phyloP scores from a whole-genome alignment of 2,797 vertebrate species.

The Lepilemur ruficaudatus region DNA sequence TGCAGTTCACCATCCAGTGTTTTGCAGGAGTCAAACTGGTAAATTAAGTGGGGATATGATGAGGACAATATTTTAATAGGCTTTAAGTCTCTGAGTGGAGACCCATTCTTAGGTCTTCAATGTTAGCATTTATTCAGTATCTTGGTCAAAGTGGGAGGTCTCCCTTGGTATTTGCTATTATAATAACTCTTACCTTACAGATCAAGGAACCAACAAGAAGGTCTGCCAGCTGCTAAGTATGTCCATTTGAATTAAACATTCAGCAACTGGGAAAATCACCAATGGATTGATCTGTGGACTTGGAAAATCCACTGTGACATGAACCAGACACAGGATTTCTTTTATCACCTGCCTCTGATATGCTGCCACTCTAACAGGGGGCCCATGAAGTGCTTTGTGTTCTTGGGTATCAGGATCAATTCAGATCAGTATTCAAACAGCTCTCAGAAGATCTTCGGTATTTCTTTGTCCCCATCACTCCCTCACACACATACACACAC shows the following conservation, averaged over 20 bases:
- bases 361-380: background rate
- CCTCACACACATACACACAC: background rate
- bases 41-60: background rate
- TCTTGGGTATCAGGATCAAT: background rate
- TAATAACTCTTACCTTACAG: background rate
- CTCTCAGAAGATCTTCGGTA: background rate
- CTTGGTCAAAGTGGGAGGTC: background rate
- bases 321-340: background rate
- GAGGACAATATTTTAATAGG: background rate
- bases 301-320: background rate
- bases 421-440: background rate
- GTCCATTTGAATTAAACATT: background rate
- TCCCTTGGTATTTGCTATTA: background rate
- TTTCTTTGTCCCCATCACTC: background rate
- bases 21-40: background rate
- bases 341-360: background rate
- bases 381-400: background rate
- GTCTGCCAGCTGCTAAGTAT: background rate
- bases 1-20: background rate
- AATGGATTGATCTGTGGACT: background rate
- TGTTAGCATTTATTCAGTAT: background rate
- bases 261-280: background rate
- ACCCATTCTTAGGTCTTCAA: background rate
- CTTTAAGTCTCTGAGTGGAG: background rate
- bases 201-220: background rate